phyloP scores from a whole-genome alignment of 2,888 invertebrate genomes.

The Coelogynopora nodosa region DNA sequence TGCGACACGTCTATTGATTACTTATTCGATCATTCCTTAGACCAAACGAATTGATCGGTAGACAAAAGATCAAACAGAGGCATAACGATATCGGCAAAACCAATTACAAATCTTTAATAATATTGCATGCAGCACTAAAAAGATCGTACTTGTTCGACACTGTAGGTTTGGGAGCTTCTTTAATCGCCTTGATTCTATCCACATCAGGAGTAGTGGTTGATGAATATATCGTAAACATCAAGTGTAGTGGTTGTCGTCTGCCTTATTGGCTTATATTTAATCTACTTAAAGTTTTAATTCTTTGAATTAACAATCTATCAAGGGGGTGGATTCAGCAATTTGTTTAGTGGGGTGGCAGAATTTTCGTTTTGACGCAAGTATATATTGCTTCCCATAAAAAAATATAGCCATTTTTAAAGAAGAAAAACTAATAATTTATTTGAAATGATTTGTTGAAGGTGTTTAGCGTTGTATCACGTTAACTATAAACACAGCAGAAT shows the following conservation, averaged over 20 bases:
- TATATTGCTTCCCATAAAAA: too few relatives aligned
- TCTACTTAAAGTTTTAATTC: too few relatives aligned
- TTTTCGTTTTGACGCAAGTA: too few relatives aligned
- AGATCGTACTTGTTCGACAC: neutral
- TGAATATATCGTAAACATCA: neutral
- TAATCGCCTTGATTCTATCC: neutral
- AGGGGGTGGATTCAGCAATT: too few relatives aligned
- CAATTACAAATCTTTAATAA: neutral
- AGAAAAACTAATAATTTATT: too few relatives aligned
- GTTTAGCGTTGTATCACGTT: too few relatives aligned
- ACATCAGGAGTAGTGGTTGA: neutral
- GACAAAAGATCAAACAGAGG: neutral
- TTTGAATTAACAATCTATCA: too few relatives aligned
- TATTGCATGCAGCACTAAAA: neutral
- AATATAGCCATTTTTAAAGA: too few relatives aligned
- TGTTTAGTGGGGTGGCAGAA: too few relatives aligned
- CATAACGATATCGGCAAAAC: neutral
- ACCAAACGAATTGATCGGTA: neutral
- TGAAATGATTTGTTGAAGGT: too few relatives aligned
- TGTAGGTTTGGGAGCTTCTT: neutral
- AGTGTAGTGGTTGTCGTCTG: neutral
- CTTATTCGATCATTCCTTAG: neutral
- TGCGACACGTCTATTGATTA: neutral
- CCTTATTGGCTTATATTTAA: too few relatives aligned
- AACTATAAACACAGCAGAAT: too few relatives aligned